Evolutionary conservation across 2,888 invertebrate genomes (phyloP), one percentile per base, ranked within the genome.

Genomic region (Folsomia candida): DNA sequence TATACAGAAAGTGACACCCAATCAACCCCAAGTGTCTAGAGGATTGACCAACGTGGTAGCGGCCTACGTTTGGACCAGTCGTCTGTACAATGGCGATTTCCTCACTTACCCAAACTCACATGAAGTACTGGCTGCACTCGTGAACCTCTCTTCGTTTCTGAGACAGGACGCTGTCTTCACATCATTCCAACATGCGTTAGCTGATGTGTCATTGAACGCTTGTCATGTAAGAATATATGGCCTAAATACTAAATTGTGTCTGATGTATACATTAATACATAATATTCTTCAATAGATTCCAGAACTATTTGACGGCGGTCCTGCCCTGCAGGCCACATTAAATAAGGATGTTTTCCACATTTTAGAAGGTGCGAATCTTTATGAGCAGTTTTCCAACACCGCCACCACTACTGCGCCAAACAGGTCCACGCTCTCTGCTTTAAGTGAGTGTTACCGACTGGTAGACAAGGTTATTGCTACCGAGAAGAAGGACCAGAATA

Each of bases 141-240:
- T 76, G n/a, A 59, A 65, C 4, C 47, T 76, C 2, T 74, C 76
- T 20, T 73, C 71, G 1, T 76, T 74, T 68, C 61, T 76, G n/a
- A 51, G 22, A 11, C 66, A 51, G 9, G 70, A 73, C 29, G 29
- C 62, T 6, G 29, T 76, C 26, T 74, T 76, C 51, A 59, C 62
- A 24, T 67, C 66, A 25, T 63, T 73, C 24, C 68, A 74, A 62
- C 65, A 73, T 24, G 69, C 76, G 0, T 26, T 76, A 2, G 64
- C 71, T 9, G 71, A 76, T 59, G 71, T 76, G 11, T 67, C 71
- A 11, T 65, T 71, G 63, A 76, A 70, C 28, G 74, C 76, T 9
- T 74, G 70, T 27, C 62, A 71, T 54, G 76, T 76, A 71, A 62
- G 22, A n/a, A 57, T 61, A 20, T 11, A n/a, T 37, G 26, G 20